These are phyloP conservation scores for Cyprinodon variegatus DNA, from an alignment of 2,113 vertebrate genomes.

Conservation along the genomic window DNA sequence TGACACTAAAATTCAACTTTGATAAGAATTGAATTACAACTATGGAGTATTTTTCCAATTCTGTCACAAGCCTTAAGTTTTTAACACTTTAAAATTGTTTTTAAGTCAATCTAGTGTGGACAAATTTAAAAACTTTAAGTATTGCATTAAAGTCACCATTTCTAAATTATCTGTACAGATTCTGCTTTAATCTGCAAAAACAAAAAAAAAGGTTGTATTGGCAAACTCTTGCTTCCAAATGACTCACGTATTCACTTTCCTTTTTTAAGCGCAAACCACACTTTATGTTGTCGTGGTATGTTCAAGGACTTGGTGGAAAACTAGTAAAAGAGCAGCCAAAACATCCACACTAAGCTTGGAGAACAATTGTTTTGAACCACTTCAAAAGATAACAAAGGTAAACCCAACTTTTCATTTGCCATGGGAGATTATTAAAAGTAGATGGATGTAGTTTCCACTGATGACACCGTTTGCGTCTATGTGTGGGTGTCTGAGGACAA, in stretches of 20 bases:
- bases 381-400: not conserved
- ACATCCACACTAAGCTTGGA: not conserved
- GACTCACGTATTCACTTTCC: not conserved
- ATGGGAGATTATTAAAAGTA: not conserved
- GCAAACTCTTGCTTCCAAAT: not conserved
- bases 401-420: not conserved
- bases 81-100: too few species aligned
- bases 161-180: too few species aligned
- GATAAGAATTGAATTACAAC: too few species aligned
- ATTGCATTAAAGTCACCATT: not conserved
- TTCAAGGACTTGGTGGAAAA: not conserved
- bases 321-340: not conserved
- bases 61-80: too few species aligned
- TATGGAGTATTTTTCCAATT: too few species aligned
- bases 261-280: not conserved
- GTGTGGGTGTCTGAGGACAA: constrained; percentile 54
- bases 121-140: not conserved
- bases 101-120: too few species aligned
- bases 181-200: too few species aligned
- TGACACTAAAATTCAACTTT: too few species aligned
- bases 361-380: not conserved
- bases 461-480: constrained; percentile 32
- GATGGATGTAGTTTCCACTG: constrained; percentile 21
- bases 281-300: not conserved
- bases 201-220: not conserved